These are phyloP conservation scores for Carassius carassius DNA, from an alignment of 2,113 vertebrate species.

Conservation along the genomic window DNA sequence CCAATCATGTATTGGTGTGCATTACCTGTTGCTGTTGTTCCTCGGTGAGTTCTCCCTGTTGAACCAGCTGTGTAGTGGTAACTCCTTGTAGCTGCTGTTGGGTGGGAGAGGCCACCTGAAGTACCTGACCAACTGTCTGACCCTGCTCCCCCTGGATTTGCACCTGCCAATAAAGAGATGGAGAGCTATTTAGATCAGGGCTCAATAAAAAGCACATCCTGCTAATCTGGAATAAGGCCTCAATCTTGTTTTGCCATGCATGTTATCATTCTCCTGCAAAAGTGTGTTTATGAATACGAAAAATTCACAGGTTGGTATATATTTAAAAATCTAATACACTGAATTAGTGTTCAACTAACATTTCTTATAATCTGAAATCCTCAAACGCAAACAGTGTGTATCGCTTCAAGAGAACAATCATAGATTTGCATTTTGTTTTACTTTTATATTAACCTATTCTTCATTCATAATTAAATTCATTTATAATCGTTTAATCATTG, in stretches of 20 bases:
- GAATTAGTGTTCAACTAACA: background rate
- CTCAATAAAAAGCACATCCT: background rate
- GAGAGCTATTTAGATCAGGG: background rate
- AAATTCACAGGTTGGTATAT: background rate
- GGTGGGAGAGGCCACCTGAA: slow-evolving; percentile 83
- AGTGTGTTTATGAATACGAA: background rate
- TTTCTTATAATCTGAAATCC: background rate
- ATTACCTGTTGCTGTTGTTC: slow-evolving; percentile 92
- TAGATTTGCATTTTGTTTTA: no score
- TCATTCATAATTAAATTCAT: no score
- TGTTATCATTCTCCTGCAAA: background rate
- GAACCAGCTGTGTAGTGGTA: slow-evolving; percentile 86
- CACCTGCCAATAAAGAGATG: slow-evolving; percentile 69
- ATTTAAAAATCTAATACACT: background rate
- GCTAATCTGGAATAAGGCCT: background rate
- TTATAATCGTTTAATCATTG: no score
- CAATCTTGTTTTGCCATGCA: background rate
- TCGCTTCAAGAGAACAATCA: no score
- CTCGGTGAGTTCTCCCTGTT: slow-evolving; percentile 90
- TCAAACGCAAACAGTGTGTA: no score
- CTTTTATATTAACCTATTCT: no score
- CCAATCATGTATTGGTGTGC: background rate
- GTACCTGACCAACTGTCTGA: slow-evolving; percentile 80
- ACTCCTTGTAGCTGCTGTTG: slow-evolving; percentile 89
- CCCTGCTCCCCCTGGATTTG: slow-evolving; percentile 93